Conservation (phyloP, 2,888 invertebrate genomes). For the Nemoura dubitans region DNA sequence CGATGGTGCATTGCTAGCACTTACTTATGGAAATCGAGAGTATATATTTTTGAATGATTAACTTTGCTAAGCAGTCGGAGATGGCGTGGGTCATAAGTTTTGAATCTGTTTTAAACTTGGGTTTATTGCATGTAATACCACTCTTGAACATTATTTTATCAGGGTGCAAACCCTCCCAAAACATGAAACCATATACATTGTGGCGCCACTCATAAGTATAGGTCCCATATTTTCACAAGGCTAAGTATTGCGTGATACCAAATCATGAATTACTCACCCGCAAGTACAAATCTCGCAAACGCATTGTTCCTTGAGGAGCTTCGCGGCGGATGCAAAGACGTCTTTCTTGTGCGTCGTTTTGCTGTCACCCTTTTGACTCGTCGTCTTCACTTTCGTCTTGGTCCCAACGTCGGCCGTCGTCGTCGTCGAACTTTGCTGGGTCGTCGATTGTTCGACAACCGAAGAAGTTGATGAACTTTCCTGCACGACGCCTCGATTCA, state of each 20-base stretch:
- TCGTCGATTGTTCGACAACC: not conserved
- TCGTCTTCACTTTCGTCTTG: not conserved
- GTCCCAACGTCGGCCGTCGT: slow-evolving; percentile 1
- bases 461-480: slow-evolving; percentile 35
- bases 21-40: not conserved
- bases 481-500: not conserved
- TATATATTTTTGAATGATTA: not conserved
- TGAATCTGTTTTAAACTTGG: not conserved
- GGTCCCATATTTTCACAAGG: not conserved
- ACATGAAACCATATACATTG: not conserved
- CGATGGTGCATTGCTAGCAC: not conserved
- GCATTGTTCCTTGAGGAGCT: slow-evolving; percentile 77
- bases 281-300: slow-evolving; percentile 92
- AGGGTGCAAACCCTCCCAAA: not conserved
- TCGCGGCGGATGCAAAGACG: slow-evolving; percentile 58
- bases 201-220: not conserved
- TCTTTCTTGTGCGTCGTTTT: slow-evolving; percentile 54
- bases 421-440: not conserved
- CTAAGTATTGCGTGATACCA: not conserved
- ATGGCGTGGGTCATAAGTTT: not conserved
- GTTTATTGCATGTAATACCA: not conserved
- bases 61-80: not conserved
- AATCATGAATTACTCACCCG: slow-evolving; percentile 72
- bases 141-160: not conserved
- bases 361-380: not conserved